These are phyloP conservation scores for Thryonomys swinderianus DNA, from an alignment of 2,113 vertebrate genomes.

Conservation along the genomic window DNA sequence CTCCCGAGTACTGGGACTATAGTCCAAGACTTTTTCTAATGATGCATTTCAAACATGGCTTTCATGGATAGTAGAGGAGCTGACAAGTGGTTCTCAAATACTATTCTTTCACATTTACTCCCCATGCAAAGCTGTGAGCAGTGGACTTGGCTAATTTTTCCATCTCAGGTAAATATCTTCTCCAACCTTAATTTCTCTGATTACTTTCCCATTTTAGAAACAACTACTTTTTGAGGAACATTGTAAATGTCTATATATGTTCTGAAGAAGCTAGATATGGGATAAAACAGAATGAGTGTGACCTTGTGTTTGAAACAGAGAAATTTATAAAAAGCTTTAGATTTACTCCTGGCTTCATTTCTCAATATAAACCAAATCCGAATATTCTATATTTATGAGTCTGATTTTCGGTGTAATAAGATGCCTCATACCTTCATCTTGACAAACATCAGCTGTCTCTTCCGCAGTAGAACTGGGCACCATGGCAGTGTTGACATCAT, in stretches of 20 bases:
- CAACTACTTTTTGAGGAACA: constrained; percentile 5
- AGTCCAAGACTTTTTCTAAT: constrained; percentile 44
- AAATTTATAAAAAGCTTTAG: constrained; percentile 1
- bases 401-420: constrained; percentile 57
- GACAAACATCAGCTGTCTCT: constrained; percentile 68
- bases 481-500: constrained; percentile 65
- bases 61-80: background rate
- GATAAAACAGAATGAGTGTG: constrained; percentile 14
- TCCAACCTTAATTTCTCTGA: constrained; percentile 11
- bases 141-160: constrained; percentile 3
- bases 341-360: background rate
- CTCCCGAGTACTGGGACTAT: too few relatives aligned
- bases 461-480: constrained; percentile 70
- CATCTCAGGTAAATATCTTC: constrained; percentile 40
- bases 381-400: background rate
- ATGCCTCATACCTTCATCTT: constrained; percentile 84
- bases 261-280: background rate
- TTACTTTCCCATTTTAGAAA: constrained; percentile 40
- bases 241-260: constrained; percentile 7
- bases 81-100: background rate
- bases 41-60: background rate
- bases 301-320: constrained; percentile 34
- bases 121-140: background rate
- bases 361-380: background rate
- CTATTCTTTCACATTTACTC: background rate